phyloP scores from a whole-genome alignment of 2,797 vertebrate genomes.

The Amblyraja radiata region DNA sequence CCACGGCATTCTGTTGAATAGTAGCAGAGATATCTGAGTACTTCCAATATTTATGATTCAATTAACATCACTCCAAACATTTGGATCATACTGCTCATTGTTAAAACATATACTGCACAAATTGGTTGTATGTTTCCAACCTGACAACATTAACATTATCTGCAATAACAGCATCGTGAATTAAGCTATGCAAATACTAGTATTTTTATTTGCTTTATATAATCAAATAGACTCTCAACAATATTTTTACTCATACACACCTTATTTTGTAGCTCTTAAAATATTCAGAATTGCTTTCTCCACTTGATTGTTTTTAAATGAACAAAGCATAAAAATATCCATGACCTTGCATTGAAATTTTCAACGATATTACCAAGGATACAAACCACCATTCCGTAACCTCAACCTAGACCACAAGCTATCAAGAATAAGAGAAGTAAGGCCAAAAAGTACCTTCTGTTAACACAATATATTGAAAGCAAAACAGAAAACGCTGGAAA shows the following conservation, averaged over 20 bases:
- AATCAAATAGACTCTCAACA: background rate
- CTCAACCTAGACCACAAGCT: background rate
- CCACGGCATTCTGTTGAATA: background rate
- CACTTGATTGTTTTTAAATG: background rate
- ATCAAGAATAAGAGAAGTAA: too few species aligned
- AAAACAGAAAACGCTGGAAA: too few species aligned
- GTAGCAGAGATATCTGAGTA: background rate
- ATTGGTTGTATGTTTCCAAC: background rate
- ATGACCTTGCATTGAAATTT: background rate
- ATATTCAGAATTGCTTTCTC: background rate
- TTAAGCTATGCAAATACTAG: background rate
- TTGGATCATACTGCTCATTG: background rate
- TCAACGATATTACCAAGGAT: background rate
- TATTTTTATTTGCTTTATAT: background rate
- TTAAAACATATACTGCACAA: background rate
- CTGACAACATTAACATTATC: background rate
- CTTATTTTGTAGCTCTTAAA: background rate
- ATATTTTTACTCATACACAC: background rate
- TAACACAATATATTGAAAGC: background rate
- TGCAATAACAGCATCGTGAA: background rate
- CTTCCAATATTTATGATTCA: background rate
- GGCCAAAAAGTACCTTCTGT: background rate
- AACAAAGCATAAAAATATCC: too few species aligned
- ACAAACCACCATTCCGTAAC: background rate
- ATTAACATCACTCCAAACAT: background rate